Base-by-base conservation (phyloP, 2,888 invertebrate genomes). In the Hybos culiciformis region DNA sequence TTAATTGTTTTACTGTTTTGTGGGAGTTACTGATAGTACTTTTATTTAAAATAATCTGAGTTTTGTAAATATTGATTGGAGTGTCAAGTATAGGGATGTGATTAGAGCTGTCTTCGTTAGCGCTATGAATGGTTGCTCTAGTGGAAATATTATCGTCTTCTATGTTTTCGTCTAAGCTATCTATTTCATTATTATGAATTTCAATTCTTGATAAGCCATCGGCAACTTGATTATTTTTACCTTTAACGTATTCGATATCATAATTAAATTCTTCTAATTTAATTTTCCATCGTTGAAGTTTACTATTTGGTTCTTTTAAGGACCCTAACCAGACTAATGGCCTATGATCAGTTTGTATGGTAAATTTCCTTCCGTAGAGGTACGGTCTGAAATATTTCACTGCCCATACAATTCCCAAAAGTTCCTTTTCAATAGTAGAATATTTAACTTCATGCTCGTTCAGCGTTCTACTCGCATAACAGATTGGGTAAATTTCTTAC, bases 341-440 rank as follows among this genome's bases (percentile, higher is more conserved):
- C 40, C 55, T 47, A 42, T 65, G 63, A 38, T 66, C 64, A 1
- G 60, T 64, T 4, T 56, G 52, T 2, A 65, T 59, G 0, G 42
- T 54, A 21, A 66, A 63, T 41, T 53, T 53, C 21, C 48, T 48
- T 2, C 58, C 59, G 18, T 55, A 58, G 4, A 62, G 12, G 18
- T 60, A 60, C 1, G 56, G 57, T 15, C 56, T 21, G 23, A 59
- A 61, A 37, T 58, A 54, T 48, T 58, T 56, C 1, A 49, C 46
- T 1, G 54, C 56, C 54, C 53, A 56, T 1, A 57, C 48, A 6
- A 59, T 54, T 1, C 48, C 50, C 33, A 58, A 24, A 5, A 59
- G 39, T 49, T 61, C 59, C 26, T 58, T 59, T 43, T 62, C 57
- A 11, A 58, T 50, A 1, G 53, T 52, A 3, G 46, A 46, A 38